Evolutionary conservation across 2,888 invertebrate genomes (phyloP).

Genomic region (Drosophila longiperda): DNA sequence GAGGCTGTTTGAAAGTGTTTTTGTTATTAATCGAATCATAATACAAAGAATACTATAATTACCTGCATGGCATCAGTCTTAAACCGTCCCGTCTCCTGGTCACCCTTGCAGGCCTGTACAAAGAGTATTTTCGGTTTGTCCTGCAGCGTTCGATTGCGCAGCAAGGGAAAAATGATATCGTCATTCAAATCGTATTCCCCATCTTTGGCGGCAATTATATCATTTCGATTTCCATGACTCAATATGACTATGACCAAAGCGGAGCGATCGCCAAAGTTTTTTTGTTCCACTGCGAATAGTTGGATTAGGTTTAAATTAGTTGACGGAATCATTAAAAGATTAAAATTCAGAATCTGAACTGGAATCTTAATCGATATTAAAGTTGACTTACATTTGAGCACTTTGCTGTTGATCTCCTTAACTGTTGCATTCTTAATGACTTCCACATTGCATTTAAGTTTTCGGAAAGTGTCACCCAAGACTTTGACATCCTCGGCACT

Average conservation of each 20-base stretch:
- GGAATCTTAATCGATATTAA: not conserved
- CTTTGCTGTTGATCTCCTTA: constrained; percentile 64
- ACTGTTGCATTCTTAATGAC: constrained; percentile 77
- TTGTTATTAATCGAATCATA: not conserved
- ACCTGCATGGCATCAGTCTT: constrained; percentile 74
- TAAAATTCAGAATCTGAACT: not conserved
- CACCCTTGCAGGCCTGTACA: constrained; percentile 84
- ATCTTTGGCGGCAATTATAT: constrained; percentile 81
- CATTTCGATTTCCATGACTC: constrained; percentile 82
- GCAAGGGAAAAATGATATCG: constrained; percentile 81
- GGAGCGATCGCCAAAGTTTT: constrained; percentile 77
- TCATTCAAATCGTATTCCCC: constrained; percentile 81
- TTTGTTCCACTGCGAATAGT: constrained; percentile 72
- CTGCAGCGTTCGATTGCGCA: constrained; percentile 77
- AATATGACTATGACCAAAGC: constrained; percentile 82
- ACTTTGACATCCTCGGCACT: constrained; percentile 79
- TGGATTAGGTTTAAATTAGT: not conserved
- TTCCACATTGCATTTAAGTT: constrained; percentile 75
- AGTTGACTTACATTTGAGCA: constrained; percentile 79
- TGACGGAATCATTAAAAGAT: not conserved
- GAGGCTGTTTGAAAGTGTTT: constrained; percentile 42
- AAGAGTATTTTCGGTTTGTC: constrained; percentile 83
- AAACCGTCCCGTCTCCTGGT: constrained; percentile 69
- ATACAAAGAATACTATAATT: not conserved
- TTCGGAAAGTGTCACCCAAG: constrained; percentile 70